Evolutionary conservation across 2,797 vertebrate species (phyloP), one percentile per base, ranked within the genome.

Genomic region (Pteropus rufus): DNA sequence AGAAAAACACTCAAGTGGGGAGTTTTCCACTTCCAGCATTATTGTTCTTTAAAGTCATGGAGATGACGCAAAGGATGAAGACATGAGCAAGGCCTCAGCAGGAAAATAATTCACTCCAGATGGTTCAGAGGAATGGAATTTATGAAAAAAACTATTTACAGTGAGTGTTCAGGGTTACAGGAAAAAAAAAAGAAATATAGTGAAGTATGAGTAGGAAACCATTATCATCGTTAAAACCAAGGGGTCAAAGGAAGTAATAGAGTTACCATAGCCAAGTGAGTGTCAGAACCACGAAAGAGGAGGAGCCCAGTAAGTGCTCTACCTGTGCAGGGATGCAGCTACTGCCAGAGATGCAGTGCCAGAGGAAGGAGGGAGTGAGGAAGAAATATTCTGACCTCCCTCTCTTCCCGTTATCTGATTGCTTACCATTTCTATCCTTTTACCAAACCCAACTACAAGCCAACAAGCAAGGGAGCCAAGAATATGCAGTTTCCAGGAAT

Each of bases 21-120:
- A 85, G 54, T 67, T 91, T 91, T 94, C 90, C 29, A 91, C 83
- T 96, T 93, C 36, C 31, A 82, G 44, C 18, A 64, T 49, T 86
- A 80, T 86, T 81, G 54, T 95, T 77, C 75, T 94, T 85, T 88
- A 89, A 92, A 77, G 76, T 60, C 58, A 76, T 12, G 54, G 34
- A 86, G 58, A 94, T 92, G 76, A 92, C 67, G 16, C 77, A 82
- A 92, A 85, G 44, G 18, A 80, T 73, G 46, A 93, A 93, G 64
- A 95, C 34, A 81, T 41, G 31, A 96, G 11, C 29, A 81, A 54
- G 19, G 3, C 39, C 34, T 49, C 31, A 24, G 26, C 52, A 95
- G 75, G 46, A 91, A 94, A 86, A 91, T 70, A 82, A 80, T 86
- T 96, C 79, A 95, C 31, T 91, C 34, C 56, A 89, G 49, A 76